Evolutionary conservation across 2,113 vertebrate genomes (phyloP).

Genomic region (Neodon shergylaensis): DNA sequence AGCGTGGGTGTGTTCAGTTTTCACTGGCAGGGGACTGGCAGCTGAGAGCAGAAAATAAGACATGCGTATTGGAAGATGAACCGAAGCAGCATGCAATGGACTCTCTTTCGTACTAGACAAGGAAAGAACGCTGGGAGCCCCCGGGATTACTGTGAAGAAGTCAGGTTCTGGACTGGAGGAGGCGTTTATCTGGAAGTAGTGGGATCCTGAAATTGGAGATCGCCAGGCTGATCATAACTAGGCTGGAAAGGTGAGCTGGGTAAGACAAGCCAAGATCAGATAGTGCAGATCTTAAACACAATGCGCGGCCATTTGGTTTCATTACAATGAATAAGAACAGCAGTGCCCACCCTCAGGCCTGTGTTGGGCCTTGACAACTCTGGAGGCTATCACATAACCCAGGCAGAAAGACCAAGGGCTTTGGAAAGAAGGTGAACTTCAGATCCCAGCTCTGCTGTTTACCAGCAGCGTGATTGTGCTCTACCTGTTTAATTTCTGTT

Average conservation of each 20-base stretch:
- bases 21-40: background rate
- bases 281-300: background rate
- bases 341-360: background rate
- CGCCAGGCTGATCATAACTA: fast-evolving
- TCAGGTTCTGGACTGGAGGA: background rate
- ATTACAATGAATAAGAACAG: background rate
- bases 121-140: background rate
- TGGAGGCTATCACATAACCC: fast-evolving
- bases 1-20: fast-evolving
- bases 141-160: background rate
- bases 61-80: background rate
- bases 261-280: background rate
- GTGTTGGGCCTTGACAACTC: background rate
- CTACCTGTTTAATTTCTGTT: background rate
- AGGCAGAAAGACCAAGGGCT: background rate
- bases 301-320: background rate
- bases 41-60: background rate
- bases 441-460: background rate
- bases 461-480: background rate
- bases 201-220: background rate
- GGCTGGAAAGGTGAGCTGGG: background rate
- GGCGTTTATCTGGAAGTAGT: background rate
- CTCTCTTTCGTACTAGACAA: background rate
- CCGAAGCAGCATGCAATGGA: background rate
- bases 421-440: background rate